phyloP scores from a whole-genome alignment of 2,888 invertebrate species.

The Cremastinae sp. region DNA sequence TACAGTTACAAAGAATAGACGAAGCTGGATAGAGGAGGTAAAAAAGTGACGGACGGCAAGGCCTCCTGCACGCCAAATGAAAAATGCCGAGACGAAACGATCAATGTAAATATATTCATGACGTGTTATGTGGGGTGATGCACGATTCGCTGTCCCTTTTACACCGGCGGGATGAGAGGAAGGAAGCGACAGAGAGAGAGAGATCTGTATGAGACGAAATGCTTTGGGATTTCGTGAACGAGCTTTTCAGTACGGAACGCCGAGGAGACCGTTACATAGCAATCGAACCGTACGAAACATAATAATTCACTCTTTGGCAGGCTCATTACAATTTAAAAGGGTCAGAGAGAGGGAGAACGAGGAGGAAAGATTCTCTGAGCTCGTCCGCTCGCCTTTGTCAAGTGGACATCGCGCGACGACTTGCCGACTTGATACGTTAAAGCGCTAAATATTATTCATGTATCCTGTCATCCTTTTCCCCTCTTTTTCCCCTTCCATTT shows the following conservation, averaged over 20 bases:
- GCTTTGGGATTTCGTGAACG: constrained; percentile 67
- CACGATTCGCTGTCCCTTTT: constrained; percentile 51
- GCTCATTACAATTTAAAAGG: constrained; percentile 81
- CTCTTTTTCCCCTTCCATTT: not conserved
- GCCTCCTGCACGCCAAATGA: constrained; percentile 67
- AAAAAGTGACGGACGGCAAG: constrained; percentile 67
- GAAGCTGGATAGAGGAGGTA: constrained; percentile 63
- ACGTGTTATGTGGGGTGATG: constrained; percentile 75
- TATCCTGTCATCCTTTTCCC: constrained; percentile 32
- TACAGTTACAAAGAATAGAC: constrained; percentile 55
- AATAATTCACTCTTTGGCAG: constrained; percentile 80
- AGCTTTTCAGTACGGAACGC: constrained; percentile 64
- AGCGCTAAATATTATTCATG: constrained; percentile 42
- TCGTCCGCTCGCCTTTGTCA: constrained; percentile 41
- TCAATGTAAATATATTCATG: constrained; percentile 81
- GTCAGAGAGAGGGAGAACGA: constrained; percentile 64
- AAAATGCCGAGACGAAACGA: constrained; percentile 78
- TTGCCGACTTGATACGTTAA: constrained; percentile 47
- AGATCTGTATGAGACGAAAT: constrained; percentile 26
- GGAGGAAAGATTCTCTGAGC: constrained; percentile 45
- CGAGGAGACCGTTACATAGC: constrained; percentile 71
- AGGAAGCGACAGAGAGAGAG: too few relatives aligned
- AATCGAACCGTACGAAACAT: constrained; percentile 74
- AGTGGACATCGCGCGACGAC: constrained; percentile 43
- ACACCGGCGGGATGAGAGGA: too few relatives aligned